Percentiles rank a stretch among this genome's conserved stretches.
phyloP scores from a whole-genome alignment of 2,797 vertebrate species.

The Gallinago nigripennis region DNA sequence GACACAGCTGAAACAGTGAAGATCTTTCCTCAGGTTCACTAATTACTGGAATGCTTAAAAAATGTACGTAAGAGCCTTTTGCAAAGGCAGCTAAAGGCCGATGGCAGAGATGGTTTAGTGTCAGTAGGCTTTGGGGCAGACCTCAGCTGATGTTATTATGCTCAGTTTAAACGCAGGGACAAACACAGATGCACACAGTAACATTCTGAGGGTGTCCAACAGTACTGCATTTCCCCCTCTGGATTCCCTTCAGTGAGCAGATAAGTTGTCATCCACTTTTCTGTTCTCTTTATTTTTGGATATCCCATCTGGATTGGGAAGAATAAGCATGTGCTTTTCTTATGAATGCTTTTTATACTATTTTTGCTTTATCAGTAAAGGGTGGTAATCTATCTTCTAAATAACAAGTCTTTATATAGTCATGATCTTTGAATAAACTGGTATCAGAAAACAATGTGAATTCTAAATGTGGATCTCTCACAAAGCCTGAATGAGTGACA shows the following conservation, averaged over 20 bases:
- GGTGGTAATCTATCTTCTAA: neutral
- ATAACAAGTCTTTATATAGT: neutral
- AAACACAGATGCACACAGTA: neutral
- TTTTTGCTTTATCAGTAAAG: neutral
- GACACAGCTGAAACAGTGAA: neutral
- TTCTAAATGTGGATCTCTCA: neutral
- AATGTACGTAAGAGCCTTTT: neutral
- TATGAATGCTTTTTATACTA: neutral
- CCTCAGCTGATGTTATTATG: neutral
- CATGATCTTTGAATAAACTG: neutral
- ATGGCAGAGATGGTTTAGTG: neutral
- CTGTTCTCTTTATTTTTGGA: neutral
- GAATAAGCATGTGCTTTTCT: neutral
- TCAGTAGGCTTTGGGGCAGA: neutral
- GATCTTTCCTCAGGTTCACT: slow-evolving; percentile 22
- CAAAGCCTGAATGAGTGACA: neutral
- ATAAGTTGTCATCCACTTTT: neutral
- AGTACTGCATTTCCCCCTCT: neutral
- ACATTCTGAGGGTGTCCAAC: neutral
- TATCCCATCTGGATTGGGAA: neutral
- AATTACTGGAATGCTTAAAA: slow-evolving; percentile 1
- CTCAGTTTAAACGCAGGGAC: neutral
- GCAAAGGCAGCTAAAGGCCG: neutral
- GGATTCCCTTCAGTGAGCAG: neutral
- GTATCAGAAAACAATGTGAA: neutral